A percentile compares a stretch with the other conserved stretches of the same genome.
Evolutionary conservation across 1,140 invertebrate species (phyloP).

Genomic region (Platyura marginata): DNA sequence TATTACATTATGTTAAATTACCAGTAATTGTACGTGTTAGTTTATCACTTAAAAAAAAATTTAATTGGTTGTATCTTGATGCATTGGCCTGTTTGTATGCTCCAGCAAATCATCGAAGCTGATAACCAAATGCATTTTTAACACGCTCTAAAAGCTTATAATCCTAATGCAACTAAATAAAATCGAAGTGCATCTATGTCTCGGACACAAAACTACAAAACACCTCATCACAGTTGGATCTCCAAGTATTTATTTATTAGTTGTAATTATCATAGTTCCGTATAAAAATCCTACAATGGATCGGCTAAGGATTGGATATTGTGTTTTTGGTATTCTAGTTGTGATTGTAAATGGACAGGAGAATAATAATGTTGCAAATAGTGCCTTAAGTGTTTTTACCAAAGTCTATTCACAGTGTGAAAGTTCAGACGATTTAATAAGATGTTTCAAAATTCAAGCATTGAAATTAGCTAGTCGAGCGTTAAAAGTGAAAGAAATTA

Average conservation of each 20-base stretch:
- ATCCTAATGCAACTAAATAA: background rate
- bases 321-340: background rate
- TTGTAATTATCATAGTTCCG: too few species aligned
- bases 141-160: slow-evolving; percentile 1
- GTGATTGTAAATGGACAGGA: background rate
- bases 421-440: slow-evolving; percentile 34
- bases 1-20: too few species aligned
- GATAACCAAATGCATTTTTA: background rate
- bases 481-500: slow-evolving; percentile 36
- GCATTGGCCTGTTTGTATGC: background rate
- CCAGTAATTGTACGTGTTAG: too few species aligned
- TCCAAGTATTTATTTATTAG: background rate
- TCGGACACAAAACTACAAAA: background rate
- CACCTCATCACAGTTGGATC: background rate
- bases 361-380: slow-evolving; percentile 3
- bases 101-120: slow-evolving; percentile 1
- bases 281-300: slow-evolving; percentile 1
- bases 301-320: background rate
- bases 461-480: slow-evolving; percentile 40
- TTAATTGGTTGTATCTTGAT: too few species aligned
- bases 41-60: too few species aligned
- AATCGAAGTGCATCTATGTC: background rate
- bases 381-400: slow-evolving; percentile 20
- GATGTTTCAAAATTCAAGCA: slow-evolving; percentile 46
- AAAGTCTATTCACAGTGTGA: slow-evolving; percentile 40